A percentile compares a stretch with the other conserved stretches of the same genome.
Conservation (phyloP, 2,888 invertebrate species). For the Polia nebulosa region DNA sequence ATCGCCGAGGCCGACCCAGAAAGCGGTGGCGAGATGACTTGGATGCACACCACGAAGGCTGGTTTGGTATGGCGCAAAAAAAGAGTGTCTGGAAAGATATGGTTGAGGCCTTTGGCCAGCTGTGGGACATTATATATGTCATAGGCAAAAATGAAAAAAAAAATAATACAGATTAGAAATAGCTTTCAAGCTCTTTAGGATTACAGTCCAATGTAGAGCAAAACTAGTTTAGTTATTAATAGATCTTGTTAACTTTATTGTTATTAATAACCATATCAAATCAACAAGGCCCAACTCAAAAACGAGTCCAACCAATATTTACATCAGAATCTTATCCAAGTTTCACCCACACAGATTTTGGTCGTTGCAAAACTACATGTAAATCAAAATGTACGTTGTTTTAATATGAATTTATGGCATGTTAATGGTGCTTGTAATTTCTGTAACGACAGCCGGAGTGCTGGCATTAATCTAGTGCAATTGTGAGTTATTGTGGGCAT, state of each 20-base stretch:
- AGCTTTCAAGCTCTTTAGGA: not conserved
- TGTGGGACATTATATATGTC: too few relatives aligned
- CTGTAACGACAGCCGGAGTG: constrained; percentile 58
- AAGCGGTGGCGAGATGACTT: too few relatives aligned
- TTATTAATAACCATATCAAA: constrained; percentile 4
- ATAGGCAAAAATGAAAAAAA: too few relatives aligned
- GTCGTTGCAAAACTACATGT: constrained; percentile 58
- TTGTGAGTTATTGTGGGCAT: constrained; percentile 70
- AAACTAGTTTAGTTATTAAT: not conserved
- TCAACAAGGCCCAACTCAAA: constrained; percentile 16
- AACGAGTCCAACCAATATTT: constrained; percentile 40
- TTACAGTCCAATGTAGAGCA: not conserved
- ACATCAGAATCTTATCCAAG: constrained; percentile 50
- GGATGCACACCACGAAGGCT: too few relatives aligned
- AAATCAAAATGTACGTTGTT: constrained; percentile 62
- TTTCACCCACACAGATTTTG: constrained; percentile 51
- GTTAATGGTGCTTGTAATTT: constrained; percentile 67
- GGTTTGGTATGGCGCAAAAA: too few relatives aligned
- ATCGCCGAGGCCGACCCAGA: too few relatives aligned
- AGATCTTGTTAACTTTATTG: not conserved
- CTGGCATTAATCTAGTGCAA: constrained; percentile 65
- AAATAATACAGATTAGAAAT: not conserved
- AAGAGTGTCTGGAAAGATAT: too few relatives aligned
- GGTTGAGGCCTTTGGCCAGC: too few relatives aligned
- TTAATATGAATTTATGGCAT: constrained; percentile 68